Evolutionary conservation across 2,888 invertebrate genomes (phyloP).

Genomic region (Parthenolecanium corni): DNA sequence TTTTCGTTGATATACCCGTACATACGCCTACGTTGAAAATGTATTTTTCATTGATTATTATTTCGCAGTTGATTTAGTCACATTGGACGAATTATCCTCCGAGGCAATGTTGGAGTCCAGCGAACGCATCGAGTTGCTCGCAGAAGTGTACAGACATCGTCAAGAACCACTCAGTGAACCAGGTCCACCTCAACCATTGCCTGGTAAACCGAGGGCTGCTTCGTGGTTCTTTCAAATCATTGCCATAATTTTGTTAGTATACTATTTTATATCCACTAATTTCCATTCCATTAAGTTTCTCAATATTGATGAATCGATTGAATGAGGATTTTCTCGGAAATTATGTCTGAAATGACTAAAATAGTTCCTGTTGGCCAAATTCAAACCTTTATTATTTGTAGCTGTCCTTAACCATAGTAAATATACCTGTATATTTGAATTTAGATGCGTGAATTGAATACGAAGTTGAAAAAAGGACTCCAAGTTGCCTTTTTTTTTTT

Average conservation of each 20-base stretch:
- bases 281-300: too few relatives aligned
- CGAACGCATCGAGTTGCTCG: conserved; percentile 79
- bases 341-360: too few relatives aligned
- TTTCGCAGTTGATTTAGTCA: conserved; percentile 76
- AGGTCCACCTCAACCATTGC: conserved; percentile 67
- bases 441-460: too few relatives aligned
- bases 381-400: background rate
- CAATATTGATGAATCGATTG: too few relatives aligned
- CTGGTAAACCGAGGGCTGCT: conserved; percentile 52
- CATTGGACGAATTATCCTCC: conserved; percentile 80
- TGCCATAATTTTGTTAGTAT: conserved; percentile 51
- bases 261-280: too few relatives aligned
- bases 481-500: too few relatives aligned
- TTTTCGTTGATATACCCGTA: too few relatives aligned
- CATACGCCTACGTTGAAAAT: too few relatives aligned
- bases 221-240: conserved; percentile 58
- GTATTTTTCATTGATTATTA: too few relatives aligned
- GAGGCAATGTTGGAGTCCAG: conserved; percentile 92
- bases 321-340: too few relatives aligned
- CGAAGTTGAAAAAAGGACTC: too few relatives aligned
- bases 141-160: conserved; percentile 64
- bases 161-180: conserved; percentile 52
- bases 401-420: background rate
- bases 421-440: too few relatives aligned
- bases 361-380: background rate